A percentile compares a stretch with the other conserved stretches of the same genome.
phyloP scores from a whole-genome alignment of 2,797 vertebrate species.

The Corythornis leucogaster region DNA sequence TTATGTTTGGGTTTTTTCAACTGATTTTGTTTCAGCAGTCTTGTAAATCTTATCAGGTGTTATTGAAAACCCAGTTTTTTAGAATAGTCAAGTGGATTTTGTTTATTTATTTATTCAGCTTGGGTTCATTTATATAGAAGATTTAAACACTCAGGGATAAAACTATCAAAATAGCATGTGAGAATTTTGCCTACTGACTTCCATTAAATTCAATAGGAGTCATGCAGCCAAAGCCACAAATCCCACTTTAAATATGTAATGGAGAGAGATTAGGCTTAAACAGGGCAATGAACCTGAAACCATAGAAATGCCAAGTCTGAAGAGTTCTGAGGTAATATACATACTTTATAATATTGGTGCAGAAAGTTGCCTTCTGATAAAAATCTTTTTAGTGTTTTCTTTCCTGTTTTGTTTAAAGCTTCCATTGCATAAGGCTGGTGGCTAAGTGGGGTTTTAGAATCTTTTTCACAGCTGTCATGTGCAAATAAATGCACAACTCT shows the following conservation, averaged over 20 bases:
- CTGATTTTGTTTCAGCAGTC: neutral
- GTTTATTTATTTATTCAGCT: neutral
- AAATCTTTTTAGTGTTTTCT: neutral
- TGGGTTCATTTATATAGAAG: neutral
- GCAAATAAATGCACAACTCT: neutral
- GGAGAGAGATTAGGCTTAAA: neutral
- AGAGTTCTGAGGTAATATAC: neutral
- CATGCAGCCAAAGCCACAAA: neutral
- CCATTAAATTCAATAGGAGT: neutral
- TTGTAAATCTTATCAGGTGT: neutral
- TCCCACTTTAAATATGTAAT: slow-evolving; percentile 10
- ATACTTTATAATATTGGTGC: neutral
- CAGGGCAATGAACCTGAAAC: neutral
- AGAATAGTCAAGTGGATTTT: neutral
- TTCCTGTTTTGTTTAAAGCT: neutral
- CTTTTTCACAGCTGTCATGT: slow-evolving; percentile 28
- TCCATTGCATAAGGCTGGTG: neutral
- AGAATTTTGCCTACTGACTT: neutral
- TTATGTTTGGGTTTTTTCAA: rapidly evolving
- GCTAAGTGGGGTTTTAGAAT: neutral
- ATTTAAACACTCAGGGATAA: neutral
- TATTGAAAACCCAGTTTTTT: neutral
- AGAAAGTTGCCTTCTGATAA: neutral
- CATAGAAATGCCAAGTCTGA: slow-evolving; percentile 13
- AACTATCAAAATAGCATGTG: neutral